Conservation (phyloP, 2,888 invertebrate genomes). For the Drosophila greeni region DNA sequence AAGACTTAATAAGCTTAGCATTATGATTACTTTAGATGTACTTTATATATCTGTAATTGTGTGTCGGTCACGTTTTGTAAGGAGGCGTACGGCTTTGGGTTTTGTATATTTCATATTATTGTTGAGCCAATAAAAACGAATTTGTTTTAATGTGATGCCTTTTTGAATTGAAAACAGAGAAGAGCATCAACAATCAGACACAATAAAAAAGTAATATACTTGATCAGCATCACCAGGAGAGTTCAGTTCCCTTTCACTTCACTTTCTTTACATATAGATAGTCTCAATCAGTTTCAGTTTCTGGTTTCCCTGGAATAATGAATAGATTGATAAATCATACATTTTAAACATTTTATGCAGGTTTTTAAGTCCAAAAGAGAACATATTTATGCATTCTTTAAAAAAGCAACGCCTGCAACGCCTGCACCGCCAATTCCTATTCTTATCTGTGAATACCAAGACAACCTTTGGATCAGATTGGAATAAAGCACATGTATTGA, state of each 20-base stretch:
- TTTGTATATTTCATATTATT: conserved; percentile 41
- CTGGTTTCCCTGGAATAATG: too few relatives aligned
- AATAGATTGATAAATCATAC: too few relatives aligned
- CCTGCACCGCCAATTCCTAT: background rate
- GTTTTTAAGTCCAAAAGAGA: background rate
- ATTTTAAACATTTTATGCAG: background rate
- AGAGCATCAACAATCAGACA: too few relatives aligned
- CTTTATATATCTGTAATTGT: conserved; percentile 19
- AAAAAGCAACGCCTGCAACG: background rate
- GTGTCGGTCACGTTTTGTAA: conserved; percentile 8
- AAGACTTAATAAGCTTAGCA: conserved; percentile 48
- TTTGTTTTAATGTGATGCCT: conserved; percentile 33
- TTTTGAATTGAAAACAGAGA: background rate
- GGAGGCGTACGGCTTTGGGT: conserved; percentile 28
- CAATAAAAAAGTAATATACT: too few relatives aligned
- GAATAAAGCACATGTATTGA: background rate
- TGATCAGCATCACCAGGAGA: too few relatives aligned
- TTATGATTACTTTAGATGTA: conserved; percentile 23
- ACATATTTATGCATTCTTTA: background rate
- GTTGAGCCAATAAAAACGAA: conserved; percentile 53
- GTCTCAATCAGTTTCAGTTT: too few relatives aligned
- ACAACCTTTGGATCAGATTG: conserved; percentile 3
- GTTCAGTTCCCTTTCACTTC: too few relatives aligned
- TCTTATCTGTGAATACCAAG: conserved; percentile 10
- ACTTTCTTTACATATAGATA: too few relatives aligned